Percentiles rank a stretch among this genome's conserved stretches.
These are phyloP conservation scores for Steinernema khuongi DNA, from an alignment of 1,140 invertebrate species.

Conservation along the genomic window DNA sequence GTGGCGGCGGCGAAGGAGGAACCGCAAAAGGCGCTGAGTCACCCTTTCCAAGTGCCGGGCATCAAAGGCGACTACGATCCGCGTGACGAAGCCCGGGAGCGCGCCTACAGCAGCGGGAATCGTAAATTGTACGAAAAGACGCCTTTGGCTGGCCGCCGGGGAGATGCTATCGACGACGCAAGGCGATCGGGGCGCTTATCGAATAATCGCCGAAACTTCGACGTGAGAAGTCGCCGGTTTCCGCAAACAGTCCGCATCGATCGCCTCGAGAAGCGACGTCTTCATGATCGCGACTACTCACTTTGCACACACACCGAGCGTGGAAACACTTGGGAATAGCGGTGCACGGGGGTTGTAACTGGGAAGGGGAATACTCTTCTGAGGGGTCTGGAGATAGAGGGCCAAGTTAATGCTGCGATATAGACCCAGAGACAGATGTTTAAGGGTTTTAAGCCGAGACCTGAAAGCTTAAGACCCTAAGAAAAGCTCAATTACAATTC, in stretches of 20 bases:
- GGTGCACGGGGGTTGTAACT: background rate
- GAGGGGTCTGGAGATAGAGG: background rate
- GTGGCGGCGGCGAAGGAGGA: no score
- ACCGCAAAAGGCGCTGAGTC: background rate
- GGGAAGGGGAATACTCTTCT: background rate
- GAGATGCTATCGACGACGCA: background rate
- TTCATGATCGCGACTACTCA: background rate
- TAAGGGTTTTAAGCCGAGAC: no score
- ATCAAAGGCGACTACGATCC: background rate
- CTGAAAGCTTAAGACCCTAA: no score
- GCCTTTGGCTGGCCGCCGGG: background rate
- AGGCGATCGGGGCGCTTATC: background rate
- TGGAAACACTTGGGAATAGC: background rate
- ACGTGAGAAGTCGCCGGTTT: background rate
- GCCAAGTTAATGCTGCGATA: no score
- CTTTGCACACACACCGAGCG: background rate
- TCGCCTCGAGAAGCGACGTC: background rate
- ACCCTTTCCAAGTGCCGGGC: background rate
- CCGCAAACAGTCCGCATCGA: background rate
- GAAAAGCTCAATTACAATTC: no score
- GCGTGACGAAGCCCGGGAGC: background rate
- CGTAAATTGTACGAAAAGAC: background rate
- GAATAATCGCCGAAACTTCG: conserved; percentile 10
- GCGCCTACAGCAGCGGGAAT: no score
- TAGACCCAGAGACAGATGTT: no score